A percentile compares a stretch with the other conserved stretches of the same genome.
These are phyloP conservation scores for Lasioglossum leucozonium DNA, from an alignment of 2,888 invertebrate genomes.

Conservation along the genomic window DNA sequence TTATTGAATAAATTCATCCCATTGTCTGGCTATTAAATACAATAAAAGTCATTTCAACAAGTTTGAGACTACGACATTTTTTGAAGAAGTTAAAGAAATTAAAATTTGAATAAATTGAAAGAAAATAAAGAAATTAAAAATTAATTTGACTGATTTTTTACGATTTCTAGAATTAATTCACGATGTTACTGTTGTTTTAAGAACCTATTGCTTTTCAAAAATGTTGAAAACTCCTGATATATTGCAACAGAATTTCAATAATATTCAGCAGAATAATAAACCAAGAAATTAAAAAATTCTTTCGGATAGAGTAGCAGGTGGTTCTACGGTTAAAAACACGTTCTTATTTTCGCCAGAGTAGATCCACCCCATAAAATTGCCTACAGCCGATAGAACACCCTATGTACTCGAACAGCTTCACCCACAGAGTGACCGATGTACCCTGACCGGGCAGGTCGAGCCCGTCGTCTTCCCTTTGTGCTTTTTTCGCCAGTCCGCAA, in stretches of 20 bases:
- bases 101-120: too few species aligned
- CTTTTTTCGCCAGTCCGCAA: slow-evolving; percentile 19
- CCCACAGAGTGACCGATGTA: slow-evolving; percentile 12
- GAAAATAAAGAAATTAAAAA: too few species aligned
- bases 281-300: neutral
- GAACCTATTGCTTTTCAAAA: too few species aligned
- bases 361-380: slow-evolving; percentile 4
- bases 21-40: too few species aligned
- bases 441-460: slow-evolving; percentile 6
- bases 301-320: neutral
- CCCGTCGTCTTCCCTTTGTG: slow-evolving; percentile 24
- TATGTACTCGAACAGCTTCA: slow-evolving; percentile 8
- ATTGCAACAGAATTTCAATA: neutral
- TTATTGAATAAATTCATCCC: too few species aligned
- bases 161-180: too few species aligned
- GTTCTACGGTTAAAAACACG: neutral
- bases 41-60: too few species aligned
- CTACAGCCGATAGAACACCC: slow-evolving; percentile 9
- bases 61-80: too few species aligned
- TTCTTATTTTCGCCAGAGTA: neutral
- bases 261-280: neutral
- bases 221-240: too few species aligned
- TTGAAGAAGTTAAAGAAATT: too few species aligned
- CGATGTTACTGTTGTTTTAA: too few species aligned
- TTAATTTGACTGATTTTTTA: too few species aligned